These are phyloP conservation scores for Cheilosia impressa DNA, from an alignment of 2,888 invertebrate genomes.

Conservation along the genomic window DNA sequence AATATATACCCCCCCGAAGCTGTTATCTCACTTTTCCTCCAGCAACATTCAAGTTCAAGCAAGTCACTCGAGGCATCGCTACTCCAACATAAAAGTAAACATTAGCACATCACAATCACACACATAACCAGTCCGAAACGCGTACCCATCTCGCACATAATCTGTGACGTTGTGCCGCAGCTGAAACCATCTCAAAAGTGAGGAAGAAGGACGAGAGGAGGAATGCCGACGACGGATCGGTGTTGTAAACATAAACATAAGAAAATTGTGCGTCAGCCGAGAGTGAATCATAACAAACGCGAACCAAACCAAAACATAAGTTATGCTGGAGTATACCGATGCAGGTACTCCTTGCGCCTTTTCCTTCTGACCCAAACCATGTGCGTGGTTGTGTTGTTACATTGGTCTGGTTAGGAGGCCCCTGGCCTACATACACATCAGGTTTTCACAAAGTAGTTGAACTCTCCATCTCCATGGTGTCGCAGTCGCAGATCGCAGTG, in stretches of 20 bases:
- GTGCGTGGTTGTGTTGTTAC: slow-evolving; percentile 44
- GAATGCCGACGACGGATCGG: slow-evolving; percentile 5
- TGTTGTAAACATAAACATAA: slow-evolving; percentile 31
- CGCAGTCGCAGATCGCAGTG: slow-evolving; percentile 33
- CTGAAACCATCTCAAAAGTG: neutral
- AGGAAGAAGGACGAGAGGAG: neutral
- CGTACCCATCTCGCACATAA: slow-evolving; percentile 23
- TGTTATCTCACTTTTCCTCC: slow-evolving; percentile 16
- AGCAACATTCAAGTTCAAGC: slow-evolving; percentile 37
- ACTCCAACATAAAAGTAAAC: slow-evolving; percentile 26
- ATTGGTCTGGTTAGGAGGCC: slow-evolving; percentile 74
- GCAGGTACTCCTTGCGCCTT: slow-evolving; percentile 25
- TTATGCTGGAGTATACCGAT: slow-evolving; percentile 42
- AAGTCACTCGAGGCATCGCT: slow-evolving; percentile 30
- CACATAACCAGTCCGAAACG: slow-evolving; percentile 34
- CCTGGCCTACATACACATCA: slow-evolving; percentile 73
- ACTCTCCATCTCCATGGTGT: slow-evolving; percentile 59
- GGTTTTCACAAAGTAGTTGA: slow-evolving; percentile 69
- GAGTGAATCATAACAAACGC: slow-evolving; percentile 69
- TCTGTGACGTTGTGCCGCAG: neutral
- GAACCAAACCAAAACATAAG: slow-evolving; percentile 51
- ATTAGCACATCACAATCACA: slow-evolving; percentile 35
- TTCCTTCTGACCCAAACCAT: slow-evolving; percentile 5
- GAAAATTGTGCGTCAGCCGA: slow-evolving; percentile 43
- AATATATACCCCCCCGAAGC: neutral